Evolutionary conservation across 2,797 vertebrate genomes (phyloP).

Genomic region (Cercopithecus hamlyni): DNA sequence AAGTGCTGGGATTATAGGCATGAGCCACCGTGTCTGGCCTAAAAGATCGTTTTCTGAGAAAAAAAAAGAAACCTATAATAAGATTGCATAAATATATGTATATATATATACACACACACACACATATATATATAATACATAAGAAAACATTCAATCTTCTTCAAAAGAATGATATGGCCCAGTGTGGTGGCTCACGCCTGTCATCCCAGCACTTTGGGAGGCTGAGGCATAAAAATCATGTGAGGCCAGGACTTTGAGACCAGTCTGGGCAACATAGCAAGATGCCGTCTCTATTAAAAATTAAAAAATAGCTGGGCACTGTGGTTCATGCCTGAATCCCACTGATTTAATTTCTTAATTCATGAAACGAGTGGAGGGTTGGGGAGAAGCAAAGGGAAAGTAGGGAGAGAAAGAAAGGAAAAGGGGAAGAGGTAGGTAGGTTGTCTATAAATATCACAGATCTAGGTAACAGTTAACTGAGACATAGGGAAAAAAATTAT

Average conservation of each 20-base stretch:
- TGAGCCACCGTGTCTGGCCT: too few species aligned
- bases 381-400: not conserved
- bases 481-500: not conserved
- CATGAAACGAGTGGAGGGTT: not conserved
- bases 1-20: too few species aligned
- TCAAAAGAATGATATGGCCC: not conserved
- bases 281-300: too few species aligned
- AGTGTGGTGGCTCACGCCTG: too few species aligned
- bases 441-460: not conserved
- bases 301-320: too few species aligned
- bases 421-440: slow-evolving; percentile 12
- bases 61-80: not conserved
- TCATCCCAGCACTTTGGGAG: too few species aligned
- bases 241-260: too few species aligned
- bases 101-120: not conserved
- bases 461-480: not conserved
- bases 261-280: too few species aligned
- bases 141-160: not conserved
- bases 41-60: too few species aligned
- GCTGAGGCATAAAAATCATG: too few species aligned
- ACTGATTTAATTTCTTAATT: not conserved
- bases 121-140: not conserved
- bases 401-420: not conserved
- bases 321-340: too few species aligned
- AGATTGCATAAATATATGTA: not conserved